Base-by-base conservation (phyloP, 1,140 invertebrate species). In the Macrosteles quadrilineatus region DNA sequence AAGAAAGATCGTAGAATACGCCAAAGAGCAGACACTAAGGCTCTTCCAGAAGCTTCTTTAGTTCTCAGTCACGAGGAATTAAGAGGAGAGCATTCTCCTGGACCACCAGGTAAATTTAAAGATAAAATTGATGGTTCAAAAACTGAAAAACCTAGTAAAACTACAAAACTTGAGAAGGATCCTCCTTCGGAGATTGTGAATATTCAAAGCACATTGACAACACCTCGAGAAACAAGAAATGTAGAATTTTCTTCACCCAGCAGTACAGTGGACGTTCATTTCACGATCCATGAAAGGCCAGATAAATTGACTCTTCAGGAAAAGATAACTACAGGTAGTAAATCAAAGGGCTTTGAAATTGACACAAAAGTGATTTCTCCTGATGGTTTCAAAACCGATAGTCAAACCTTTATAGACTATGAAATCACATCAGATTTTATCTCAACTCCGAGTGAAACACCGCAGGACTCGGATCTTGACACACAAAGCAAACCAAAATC, bases 71-170 rank as follows among this genome's bases (percentile, higher is more conserved):
- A 19, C 21, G 40, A 55, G 30, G 67, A 69, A 43, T 45, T 62
- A 23, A 36, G 32, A 66, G 63, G 32, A 66, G 63, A 43, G 21
- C 32, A 66, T 66, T 43, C 63, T 2, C 6, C 6, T 77, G 6
- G 55, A 27, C 55, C 55, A 27, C 55, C 55, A 30, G 25, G 6
- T 27, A 59, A 30, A 59, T 14, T 21, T 11, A 59, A 59, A 59
- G 55, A 30, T 25, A 25, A 4, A 2, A 6, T 14, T 27, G 9
- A 21, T 27, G 23, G 27, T 27, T 27, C 6, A 27, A 50, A 11
- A 50, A 19, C n/a, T 50, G n/a, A 59, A 59, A 25, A 59, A 23
- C 21, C 25, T 27, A 25, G 27, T 6, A 29, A 27, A 27, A 27
- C 27, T 59, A 27, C 25, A 59, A 27, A 11, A 6, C 21, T 2